Percentiles rank a stretch among this genome's conserved stretches.
Conservation (phyloP, 2,888 invertebrate genomes). For the Nemurella pictetii region DNA sequence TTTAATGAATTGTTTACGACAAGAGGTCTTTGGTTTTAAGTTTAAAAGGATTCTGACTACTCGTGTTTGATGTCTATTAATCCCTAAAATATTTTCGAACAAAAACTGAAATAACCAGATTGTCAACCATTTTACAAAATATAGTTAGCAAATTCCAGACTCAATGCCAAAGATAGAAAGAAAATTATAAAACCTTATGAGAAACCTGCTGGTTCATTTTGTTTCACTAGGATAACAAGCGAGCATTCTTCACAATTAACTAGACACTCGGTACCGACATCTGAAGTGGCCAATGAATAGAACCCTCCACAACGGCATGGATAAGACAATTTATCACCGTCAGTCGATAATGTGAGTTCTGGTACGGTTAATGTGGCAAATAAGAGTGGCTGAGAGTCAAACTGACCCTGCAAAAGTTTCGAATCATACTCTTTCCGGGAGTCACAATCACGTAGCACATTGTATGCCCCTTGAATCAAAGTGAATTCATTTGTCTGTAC, state of each 20-base stretch:
- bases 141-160: too few species aligned
- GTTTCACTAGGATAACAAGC: conserved; percentile 64
- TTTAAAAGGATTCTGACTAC: too few species aligned
- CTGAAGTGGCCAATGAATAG: conserved; percentile 55
- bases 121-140: too few species aligned
- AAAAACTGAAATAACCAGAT: not conserved
- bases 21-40: too few species aligned
- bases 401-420: conserved; percentile 59
- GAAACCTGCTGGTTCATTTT: not conserved
- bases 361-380: conserved; percentile 60
- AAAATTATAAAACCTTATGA: too few species aligned
- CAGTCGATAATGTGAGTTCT: conserved; percentile 55
- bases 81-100: too few species aligned
- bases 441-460: conserved; percentile 63
- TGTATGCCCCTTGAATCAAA: conserved; percentile 71
- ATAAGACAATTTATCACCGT: conserved; percentile 55
- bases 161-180: too few species aligned
- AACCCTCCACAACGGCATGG: conserved; percentile 72
- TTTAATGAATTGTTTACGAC: too few species aligned
- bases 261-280: conserved; percentile 54
- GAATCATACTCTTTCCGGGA: conserved; percentile 69
- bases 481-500: conserved; percentile 42
- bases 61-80: too few species aligned
- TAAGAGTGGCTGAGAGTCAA: conserved; percentile 61
- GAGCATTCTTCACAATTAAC: conserved; percentile 76